These are phyloP conservation scores for Ptilorrhoa leucosticta DNA, from an alignment of 2,113 vertebrate genomes.

Conservation along the genomic window DNA sequence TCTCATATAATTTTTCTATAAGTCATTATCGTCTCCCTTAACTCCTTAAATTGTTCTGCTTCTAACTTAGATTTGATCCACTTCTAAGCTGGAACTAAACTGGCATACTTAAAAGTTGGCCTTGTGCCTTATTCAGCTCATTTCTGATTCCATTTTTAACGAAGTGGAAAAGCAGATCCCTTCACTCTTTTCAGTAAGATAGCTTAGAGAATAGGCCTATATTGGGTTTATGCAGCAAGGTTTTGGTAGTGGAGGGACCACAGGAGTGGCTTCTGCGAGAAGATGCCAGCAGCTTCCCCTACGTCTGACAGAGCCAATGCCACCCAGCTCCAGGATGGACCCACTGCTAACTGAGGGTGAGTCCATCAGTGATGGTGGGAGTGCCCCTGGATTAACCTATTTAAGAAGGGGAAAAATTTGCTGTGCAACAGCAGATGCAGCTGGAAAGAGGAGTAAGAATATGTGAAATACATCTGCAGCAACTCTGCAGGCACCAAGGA, in stretches of 20 bases:
- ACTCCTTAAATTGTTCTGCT: not conserved
- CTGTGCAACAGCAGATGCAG: not conserved
- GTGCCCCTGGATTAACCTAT: not conserved
- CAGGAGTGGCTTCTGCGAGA: not conserved
- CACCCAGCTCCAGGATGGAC: not conserved
- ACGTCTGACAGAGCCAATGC: not conserved
- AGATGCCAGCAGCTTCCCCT: not conserved
- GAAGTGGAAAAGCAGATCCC: not conserved
- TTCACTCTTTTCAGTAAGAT: not conserved
- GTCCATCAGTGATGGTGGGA: not conserved
- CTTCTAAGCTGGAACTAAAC: not conserved
- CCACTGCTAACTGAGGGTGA: fast-evolving
- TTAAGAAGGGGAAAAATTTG: not conserved
- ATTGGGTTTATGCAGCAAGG: not conserved
- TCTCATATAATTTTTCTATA: not conserved
- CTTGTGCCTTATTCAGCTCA: not conserved
- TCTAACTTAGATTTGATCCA: not conserved
- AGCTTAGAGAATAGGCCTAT: not conserved
- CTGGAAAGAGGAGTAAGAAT: not conserved
- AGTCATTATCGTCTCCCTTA: not conserved
- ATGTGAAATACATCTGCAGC: not conserved
- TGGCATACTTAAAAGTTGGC: not conserved
- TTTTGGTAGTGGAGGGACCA: not conserved
- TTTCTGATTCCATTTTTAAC: not conserved
- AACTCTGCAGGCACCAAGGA: not conserved